phyloP scores from a whole-genome alignment of 2,888 invertebrate species.

The Oligia latruncula region DNA sequence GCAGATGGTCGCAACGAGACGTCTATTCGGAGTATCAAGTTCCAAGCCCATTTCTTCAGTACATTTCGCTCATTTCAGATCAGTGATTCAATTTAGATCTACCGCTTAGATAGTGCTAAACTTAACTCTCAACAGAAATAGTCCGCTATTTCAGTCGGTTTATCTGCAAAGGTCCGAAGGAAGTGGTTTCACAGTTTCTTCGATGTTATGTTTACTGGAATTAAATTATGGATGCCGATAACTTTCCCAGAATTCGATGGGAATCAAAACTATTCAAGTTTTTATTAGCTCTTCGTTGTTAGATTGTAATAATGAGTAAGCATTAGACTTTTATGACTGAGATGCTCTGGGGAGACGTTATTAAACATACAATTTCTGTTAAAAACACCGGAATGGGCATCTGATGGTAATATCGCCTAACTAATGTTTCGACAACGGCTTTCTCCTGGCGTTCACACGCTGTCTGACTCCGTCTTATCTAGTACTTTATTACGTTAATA shows the following conservation, averaged over 20 bases:
- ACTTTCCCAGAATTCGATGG: constrained; percentile 63
- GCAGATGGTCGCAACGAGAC: constrained; percentile 72
- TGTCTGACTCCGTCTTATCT: constrained; percentile 88
- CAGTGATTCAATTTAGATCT: constrained; percentile 85
- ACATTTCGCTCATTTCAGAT: constrained; percentile 80
- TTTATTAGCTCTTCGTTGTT: constrained; percentile 72
- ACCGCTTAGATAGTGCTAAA: constrained; percentile 76
- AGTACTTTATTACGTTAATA: constrained; percentile 89
- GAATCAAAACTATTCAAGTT: constrained; percentile 62
- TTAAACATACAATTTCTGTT: constrained; percentile 76
- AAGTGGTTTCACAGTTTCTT: constrained; percentile 66
- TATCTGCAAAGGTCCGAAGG: constrained; percentile 69
- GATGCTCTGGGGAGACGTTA: constrained; percentile 70
- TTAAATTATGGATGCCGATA: constrained; percentile 57
- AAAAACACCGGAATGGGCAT: constrained; percentile 77
- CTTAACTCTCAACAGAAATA: constrained; percentile 74
- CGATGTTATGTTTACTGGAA: constrained; percentile 52
- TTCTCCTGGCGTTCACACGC: constrained; percentile 89
- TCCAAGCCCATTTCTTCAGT: constrained; percentile 76
- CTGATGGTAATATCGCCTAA: constrained; percentile 79
- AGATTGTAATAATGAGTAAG: constrained; percentile 75
- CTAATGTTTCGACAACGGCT: constrained; percentile 87
- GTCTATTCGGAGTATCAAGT: constrained; percentile 74
- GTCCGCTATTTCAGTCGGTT: constrained; percentile 75
- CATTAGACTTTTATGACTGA: constrained; percentile 73